These are phyloP conservation scores for Drosophila grimshawi DNA, from an alignment of 1,140 invertebrate genomes.

Conservation along the genomic window DNA sequence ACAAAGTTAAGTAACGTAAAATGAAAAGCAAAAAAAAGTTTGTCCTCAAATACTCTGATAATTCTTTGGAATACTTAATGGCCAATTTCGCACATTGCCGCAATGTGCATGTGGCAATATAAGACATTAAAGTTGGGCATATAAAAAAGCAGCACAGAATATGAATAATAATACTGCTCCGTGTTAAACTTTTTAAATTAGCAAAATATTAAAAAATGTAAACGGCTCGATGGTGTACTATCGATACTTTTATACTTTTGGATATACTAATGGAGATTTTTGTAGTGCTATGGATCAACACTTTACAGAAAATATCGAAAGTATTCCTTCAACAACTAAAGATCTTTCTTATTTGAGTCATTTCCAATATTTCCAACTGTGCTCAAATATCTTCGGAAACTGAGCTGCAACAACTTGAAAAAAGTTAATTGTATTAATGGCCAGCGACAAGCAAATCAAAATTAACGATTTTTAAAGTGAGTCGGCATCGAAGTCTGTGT, in stretches of 20 bases:
- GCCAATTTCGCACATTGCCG: neutral
- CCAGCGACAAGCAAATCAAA: conserved; percentile 60
- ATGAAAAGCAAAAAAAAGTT: conserved; percentile 9
- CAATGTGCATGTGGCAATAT: too few relatives aligned
- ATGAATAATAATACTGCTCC: neutral
- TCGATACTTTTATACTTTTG: too few relatives aligned
- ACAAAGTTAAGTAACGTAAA: neutral
- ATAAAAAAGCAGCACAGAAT: neutral
- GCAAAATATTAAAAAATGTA: too few relatives aligned
- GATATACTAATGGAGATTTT: too few relatives aligned
- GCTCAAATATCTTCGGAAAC: neutral
- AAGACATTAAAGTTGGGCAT: neutral
- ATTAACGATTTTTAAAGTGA: conserved; percentile 75
- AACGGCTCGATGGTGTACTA: too few relatives aligned
- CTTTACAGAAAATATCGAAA: neutral
- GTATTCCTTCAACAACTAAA: neutral
- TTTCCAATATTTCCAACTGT: conserved; percentile 1
- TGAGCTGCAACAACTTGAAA: neutral
- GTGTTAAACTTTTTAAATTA: too few relatives aligned
- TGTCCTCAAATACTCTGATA: neutral
- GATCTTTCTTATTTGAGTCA: neutral
- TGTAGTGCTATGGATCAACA: too few relatives aligned
- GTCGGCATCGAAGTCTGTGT: neutral
- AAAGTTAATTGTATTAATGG: conserved; percentile 16
- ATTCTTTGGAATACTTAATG: conserved; percentile 17